Conservation (phyloP, 2,113 vertebrate species). For the Thoracochromis brauschi region DNA sequence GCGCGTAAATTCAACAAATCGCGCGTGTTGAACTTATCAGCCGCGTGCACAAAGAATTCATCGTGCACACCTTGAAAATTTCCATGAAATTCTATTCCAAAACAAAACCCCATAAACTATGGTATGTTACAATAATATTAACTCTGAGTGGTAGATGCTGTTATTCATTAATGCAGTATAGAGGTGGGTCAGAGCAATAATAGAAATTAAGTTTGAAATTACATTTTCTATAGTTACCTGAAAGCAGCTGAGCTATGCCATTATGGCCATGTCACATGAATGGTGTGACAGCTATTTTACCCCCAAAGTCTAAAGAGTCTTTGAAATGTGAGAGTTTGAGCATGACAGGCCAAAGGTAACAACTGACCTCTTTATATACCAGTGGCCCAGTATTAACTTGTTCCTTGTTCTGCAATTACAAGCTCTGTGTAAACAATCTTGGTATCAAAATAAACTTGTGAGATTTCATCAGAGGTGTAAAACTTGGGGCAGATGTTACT, state of each 20-base stretch:
- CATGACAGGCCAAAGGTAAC: neutral
- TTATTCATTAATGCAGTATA: neutral
- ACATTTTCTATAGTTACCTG: neutral
- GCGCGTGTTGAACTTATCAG: neutral
- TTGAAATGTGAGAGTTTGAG: neutral
- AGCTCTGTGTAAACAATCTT: neutral
- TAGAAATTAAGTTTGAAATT: neutral
- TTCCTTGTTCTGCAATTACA: neutral
- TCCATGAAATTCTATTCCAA: neutral
- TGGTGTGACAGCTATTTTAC: neutral
- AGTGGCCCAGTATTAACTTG: neutral
- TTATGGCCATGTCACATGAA: neutral
- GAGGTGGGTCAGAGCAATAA: neutral
- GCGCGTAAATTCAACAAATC: neutral
- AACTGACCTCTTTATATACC: neutral
- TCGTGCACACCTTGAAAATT: neutral
- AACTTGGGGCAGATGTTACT: neutral
- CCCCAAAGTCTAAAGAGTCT: neutral
- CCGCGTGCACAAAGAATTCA: neutral
- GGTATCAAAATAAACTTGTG: neutral
- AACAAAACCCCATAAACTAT: neutral
- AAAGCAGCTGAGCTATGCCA: neutral
- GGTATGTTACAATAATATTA: neutral
- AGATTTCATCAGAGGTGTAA: neutral
- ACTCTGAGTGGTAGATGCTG: neutral